phyloP scores from a whole-genome alignment of 2,888 invertebrate genomes.

The Falcaria lacertinaria region DNA sequence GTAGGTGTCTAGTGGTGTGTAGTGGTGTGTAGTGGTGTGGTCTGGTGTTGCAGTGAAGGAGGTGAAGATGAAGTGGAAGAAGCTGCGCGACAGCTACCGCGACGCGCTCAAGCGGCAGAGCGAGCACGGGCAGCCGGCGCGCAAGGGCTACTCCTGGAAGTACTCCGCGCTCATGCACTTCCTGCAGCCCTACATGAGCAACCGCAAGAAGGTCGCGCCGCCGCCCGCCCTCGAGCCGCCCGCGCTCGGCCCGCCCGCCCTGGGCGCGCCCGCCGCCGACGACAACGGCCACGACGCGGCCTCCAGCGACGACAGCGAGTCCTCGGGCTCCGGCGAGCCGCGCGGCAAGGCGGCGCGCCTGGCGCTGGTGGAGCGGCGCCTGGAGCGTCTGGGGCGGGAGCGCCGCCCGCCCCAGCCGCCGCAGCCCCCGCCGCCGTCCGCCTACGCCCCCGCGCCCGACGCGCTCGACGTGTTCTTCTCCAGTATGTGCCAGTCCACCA shows the following conservation, averaged over 20 bases:
- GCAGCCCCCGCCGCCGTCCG: conserved; percentile 10
- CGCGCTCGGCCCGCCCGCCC: conserved; percentile 18
- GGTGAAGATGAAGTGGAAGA: conserved; percentile 71
- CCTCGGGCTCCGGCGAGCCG: no score
- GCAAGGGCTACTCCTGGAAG: conserved; percentile 64
- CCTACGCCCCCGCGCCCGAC: conserved; percentile 29
- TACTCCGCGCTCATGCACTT: conserved; percentile 68
- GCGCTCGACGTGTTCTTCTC: conserved; percentile 70
- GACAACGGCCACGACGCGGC: conserved; percentile 11
- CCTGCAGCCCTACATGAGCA: conserved; percentile 71
- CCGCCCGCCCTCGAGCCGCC: conserved; percentile 34
- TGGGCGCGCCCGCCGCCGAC: conserved; percentile 12
- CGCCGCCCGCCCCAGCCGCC: conserved; percentile 9
- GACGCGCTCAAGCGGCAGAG: conserved; percentile 68
- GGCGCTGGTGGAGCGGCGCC: conserved; percentile 6
- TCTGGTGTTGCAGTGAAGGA: conserved; percentile 53
- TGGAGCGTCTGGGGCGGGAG: conserved; percentile 8
- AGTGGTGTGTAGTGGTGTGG: neutral
- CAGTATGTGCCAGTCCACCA: conserved; percentile 71
- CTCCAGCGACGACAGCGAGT: conserved; percentile 18
- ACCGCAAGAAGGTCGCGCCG: conserved; percentile 63
- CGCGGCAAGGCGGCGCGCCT: no score
- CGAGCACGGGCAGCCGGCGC: conserved; percentile 42
- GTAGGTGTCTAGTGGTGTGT: no score
- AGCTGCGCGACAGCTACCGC: conserved; percentile 69